Base-by-base conservation (phyloP, 2,888 invertebrate genomes). In the Eristalis pertinax region DNA sequence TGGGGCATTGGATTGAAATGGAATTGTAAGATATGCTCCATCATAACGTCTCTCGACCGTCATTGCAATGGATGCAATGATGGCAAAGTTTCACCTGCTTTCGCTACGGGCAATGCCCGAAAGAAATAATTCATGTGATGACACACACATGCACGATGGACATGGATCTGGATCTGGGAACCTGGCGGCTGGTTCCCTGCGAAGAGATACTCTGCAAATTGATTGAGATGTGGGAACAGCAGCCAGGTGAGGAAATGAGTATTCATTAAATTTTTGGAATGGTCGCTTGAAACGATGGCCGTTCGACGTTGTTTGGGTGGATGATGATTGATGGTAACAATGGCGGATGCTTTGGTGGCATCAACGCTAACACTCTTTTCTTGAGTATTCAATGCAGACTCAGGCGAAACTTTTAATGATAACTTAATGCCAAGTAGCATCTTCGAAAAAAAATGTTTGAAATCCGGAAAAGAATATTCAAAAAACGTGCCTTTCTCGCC, bases 1-100 rank as follows among this genome's bases (percentile, higher is more conserved):
- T 62, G 50, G 2, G 13, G n/a, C 24, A 19, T 38, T 70, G 63
- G 70, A 78, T 79, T 41, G 65, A 72, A 79, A 65, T 72, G 50
- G 38, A 60, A 72, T 65, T 72, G 72, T 38, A 41, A 35, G 56
- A 64, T 78, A 58, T 70, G 64, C 56, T 63, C 41, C 69, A 38
- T 56, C 70, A 29, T 50, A 50, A 50, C 19, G 50, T 10, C 50
- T 19, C 22, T 29, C 41, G n/a, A 15, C 62, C 62, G 32, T 32
- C 32, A 62, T 10, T 72, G 35, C 62, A 24, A 7, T 26, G 41
- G 13, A 32, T 4, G 1, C 11, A 24, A 3, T 50, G 50, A 19
- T 50, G 70, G 58, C 35, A 35, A 24, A 8, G 58, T 24, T 24
- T 19, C 26, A 19, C 19, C 50, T 50, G 19, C 19, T 19, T 2